These are phyloP conservation scores for Calliopum simillimum DNA, from an alignment of 2,888 invertebrate genomes.

Conservation along the genomic window DNA sequence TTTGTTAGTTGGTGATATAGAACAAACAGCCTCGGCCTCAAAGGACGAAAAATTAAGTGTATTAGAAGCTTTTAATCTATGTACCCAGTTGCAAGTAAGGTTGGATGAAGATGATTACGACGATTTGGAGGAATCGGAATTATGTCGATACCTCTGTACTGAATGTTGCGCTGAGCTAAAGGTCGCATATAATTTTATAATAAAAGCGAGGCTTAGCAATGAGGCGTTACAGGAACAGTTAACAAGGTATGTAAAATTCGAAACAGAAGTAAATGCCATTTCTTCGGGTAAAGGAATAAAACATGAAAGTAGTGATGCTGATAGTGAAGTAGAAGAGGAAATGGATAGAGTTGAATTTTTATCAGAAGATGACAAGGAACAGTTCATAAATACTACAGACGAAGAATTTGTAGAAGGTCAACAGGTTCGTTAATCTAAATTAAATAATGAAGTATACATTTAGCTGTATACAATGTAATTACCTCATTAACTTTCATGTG, in stretches of 20 bases:
- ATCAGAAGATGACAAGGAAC: neutral
- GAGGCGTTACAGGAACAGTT: conserved; percentile 21
- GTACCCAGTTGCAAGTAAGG: conserved; percentile 41
- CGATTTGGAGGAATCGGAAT: conserved; percentile 22
- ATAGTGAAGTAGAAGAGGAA: neutral
- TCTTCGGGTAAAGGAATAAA: too few species aligned
- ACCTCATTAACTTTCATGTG: too few species aligned
- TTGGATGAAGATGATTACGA: conserved; percentile 26
- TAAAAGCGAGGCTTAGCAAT: conserved; percentile 42
- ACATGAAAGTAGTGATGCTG: too few species aligned
- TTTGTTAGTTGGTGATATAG: conserved; percentile 4
- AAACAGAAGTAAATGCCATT: neutral
- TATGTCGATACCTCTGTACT: conserved; percentile 39
- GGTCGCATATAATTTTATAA: conserved; percentile 43
- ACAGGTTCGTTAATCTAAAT: too few species aligned
- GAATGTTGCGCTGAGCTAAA: conserved; percentile 41
- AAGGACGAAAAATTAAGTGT: conserved; percentile 31
- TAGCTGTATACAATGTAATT: too few species aligned
- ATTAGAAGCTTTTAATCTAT: conserved; percentile 43
- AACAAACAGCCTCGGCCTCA: neutral
- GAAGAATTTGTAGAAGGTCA: too few species aligned
- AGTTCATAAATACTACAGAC: neutral
- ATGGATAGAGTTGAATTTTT: conserved; percentile 4
- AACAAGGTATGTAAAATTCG: neutral
- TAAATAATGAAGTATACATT: too few species aligned